These are phyloP conservation scores for Cepaea nemoralis DNA, from an alignment of 1,140 invertebrate genomes.

Conservation along the genomic window DNA sequence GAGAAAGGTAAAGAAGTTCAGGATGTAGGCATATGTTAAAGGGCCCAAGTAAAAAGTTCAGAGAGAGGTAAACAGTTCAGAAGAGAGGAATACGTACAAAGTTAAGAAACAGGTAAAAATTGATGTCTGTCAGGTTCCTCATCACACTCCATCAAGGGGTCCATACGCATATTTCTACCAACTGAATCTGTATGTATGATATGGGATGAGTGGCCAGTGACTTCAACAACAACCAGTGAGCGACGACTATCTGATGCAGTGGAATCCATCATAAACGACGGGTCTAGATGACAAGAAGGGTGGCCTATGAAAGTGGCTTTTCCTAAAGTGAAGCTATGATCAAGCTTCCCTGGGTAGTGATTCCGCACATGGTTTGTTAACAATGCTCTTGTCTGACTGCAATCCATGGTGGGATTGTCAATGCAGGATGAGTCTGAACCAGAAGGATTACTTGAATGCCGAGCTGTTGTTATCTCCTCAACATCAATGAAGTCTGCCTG, in stretches of 20 bases:
- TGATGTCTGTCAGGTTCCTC: conserved; percentile 36
- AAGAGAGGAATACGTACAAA: too few relatives aligned
- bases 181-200: neutral
- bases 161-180: conserved; percentile 41
- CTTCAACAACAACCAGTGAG: neutral
- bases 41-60: too few relatives aligned
- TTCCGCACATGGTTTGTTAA: neutral
- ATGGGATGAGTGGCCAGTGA: too few relatives aligned
- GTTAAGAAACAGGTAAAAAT: too few relatives aligned
- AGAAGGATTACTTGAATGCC: neutral
- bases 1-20: too few relatives aligned
- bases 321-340: neutral
- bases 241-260: neutral
- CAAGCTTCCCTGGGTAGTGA: neutral
- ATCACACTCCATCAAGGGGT: conserved; percentile 53
- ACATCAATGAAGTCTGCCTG: conserved; percentile 16
- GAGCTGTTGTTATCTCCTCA: conserved; percentile 21
- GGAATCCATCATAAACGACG: neutral
- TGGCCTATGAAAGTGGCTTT: neutral
- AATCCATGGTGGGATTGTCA: neutral
- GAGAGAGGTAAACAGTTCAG: too few relatives aligned
- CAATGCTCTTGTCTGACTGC: neutral
- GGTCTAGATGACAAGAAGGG: neutral
- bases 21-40: too few relatives aligned
- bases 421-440: neutral